Evolutionary conservation across 2,888 invertebrate species (phyloP), one percentile per base, ranked within the genome.

Genomic region (Spicauda simplicius): DNA sequence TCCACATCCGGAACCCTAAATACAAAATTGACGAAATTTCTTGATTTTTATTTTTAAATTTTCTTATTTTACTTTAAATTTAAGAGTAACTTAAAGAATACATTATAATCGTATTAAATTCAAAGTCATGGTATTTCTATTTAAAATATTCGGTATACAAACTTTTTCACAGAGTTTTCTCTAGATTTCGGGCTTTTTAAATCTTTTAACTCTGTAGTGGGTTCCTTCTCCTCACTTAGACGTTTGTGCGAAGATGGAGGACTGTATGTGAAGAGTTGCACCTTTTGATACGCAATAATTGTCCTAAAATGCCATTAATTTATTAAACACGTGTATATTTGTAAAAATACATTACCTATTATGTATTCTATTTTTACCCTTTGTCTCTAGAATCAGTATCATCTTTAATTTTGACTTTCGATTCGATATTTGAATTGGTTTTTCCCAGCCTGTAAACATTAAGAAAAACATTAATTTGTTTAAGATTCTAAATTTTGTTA

Each of bases 121-220:
- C 25, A 5, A 25, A 25, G 25, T 25, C 5, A 25, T 25, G 3
- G 25, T n/a, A 5, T 25, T 25, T 25, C 2, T 25, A 25, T 25
- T 25, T 25, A 5, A 5, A 25, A 25, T 25, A 4, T 25, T 25
- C 5, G 3, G 25, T 16, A 48, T n/a, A 61, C 52, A 14, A 14
- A 61, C 65, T 65, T 54, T 30, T 59, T 65, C 14, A 59, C n/a
- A 19, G 65, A 65, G 10, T 65, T 65, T 18, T 59, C 59, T 7
- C 58, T 59, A 7, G 59, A 65, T 19, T 59, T 48, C 0, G 41
- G 19, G 1, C 7, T 73, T 55, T 85, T 84, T 8, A 85, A 70
- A 16, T 85, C 84, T 67, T 84, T 74, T 0, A 88, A 75, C 67
- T 90, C 90, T 0, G 84, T 85, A 12, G 77, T 75, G 0, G 73